Conservation (phyloP, 2,888 invertebrate species). For the Thyatira batis region DNA sequence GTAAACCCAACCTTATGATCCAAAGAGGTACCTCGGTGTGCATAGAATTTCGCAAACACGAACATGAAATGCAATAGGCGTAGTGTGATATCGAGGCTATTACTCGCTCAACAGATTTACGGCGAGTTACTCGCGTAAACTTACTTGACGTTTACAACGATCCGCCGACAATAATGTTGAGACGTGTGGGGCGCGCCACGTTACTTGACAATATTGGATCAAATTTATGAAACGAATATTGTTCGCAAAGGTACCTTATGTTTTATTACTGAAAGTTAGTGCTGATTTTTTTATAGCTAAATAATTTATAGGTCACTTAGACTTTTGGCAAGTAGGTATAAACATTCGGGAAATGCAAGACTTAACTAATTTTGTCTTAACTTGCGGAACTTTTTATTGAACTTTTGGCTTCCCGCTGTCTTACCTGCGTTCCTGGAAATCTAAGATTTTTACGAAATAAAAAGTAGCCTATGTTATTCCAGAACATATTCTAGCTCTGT, state of each 20-base stretch:
- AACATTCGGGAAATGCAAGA: too few relatives aligned
- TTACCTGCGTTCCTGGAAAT: too few relatives aligned
- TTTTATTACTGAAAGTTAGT: neutral
- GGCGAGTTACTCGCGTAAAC: conserved; percentile 39
- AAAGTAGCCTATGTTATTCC: too few relatives aligned
- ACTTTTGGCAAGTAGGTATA: too few relatives aligned
- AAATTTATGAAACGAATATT: conserved; percentile 3
- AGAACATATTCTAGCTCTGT: too few relatives aligned
- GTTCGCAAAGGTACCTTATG: neutral
- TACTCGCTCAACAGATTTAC: conserved; percentile 42
- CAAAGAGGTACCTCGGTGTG: neutral
- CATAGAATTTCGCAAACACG: conserved; percentile 5
- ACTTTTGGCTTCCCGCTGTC: too few relatives aligned
- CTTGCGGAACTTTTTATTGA: too few relatives aligned
- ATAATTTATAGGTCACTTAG: too few relatives aligned
- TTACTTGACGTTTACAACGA: conserved; percentile 44
- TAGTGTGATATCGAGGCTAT: conserved; percentile 28
- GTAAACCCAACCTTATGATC: neutral
- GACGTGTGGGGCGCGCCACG: conserved; percentile 26
- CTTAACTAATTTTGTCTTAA: too few relatives aligned
- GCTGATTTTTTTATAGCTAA: too few relatives aligned
- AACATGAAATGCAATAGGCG: conserved; percentile 32
- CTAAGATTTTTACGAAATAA: too few relatives aligned
- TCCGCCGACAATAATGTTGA: conserved; percentile 18
- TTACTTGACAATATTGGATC: conserved; percentile 5